A percentile compares a stretch with the other conserved stretches of the same genome.
These are phyloP conservation scores for Drosophila incognita DNA, from an alignment of 2,888 invertebrate species.

Conservation along the genomic window DNA sequence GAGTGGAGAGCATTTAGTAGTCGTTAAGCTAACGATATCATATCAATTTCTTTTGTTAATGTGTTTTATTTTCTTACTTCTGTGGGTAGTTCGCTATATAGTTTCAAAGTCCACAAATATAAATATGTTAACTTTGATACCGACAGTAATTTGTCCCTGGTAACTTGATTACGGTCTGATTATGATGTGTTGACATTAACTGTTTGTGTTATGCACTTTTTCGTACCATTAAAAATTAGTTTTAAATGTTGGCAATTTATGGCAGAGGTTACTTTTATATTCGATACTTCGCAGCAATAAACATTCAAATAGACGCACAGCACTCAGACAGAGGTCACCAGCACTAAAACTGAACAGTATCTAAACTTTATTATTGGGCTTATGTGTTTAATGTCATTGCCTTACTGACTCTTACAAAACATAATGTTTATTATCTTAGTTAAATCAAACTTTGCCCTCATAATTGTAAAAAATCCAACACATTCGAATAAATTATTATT, in stretches of 20 bases:
- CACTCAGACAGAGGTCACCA: not conserved
- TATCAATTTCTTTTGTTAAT: conserved; percentile 1
- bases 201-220: not conserved
- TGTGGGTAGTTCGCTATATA: conserved; percentile 4
- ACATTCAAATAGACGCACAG: not conserved
- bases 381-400: not conserved
- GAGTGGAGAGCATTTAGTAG: not conserved
- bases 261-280: not conserved
- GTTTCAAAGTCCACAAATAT: conserved; percentile 67
- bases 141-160: conserved; percentile 25
- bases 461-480: not conserved
- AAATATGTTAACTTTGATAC: conserved; percentile 49
- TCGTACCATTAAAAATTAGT: not conserved
- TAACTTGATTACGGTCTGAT: conserved; percentile 42
- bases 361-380: not conserved
- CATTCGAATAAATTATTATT: not conserved
- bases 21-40: not conserved
- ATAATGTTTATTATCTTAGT: not conserved
- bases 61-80: conserved; percentile 2
- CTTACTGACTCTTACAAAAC: not conserved
- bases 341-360: not conserved
- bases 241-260: not conserved
- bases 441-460: not conserved
- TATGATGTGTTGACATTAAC: conserved; percentile 17
- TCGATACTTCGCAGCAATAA: not conserved